Evolutionary conservation across 2,113 vertebrate species (phyloP), one percentile per base, ranked within the genome.

Genomic region (Oryzias melastigma): DNA sequence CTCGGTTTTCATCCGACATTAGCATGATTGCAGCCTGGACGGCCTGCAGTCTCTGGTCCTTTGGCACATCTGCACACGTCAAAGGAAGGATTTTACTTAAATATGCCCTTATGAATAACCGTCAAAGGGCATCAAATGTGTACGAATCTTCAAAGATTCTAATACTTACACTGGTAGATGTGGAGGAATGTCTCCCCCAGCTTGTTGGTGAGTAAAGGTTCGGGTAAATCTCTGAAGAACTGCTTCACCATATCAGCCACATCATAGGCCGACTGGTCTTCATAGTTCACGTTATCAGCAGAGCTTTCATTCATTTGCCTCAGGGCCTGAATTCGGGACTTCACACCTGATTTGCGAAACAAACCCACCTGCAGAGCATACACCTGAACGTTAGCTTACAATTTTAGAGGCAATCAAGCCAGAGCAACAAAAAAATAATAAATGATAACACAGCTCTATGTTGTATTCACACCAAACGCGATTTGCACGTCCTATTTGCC

Each of bases 231-330:
- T 59, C 97, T 92, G 90, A 99, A 98, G 83, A 99, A 99, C 71
- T 98, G 97, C 64, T 99, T 99, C 52, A 98, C 94, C 97, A 99
- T 98, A 71, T 99, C 97, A 0, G 97, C 97, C 73, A 99, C 96
- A 16, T 99, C 97, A 0, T 99, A 99, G 0, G 97, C 96, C 0
- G 96, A 99, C 73, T 99, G 97, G 56, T 97, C 97, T 41, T 98
- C 95, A 14, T 99, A 99, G 89, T 74, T 93, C 68, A 98, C 95
- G 0, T 95, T 92, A 49, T 96, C 95, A 7, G 97, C 94, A 58
- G 92, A 96, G 76, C 42, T 93, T 84, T 99, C 97, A 0, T 97
- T 98, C 95, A 99, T 94, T 73, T 96, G 96, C 20, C 97, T 92
- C 3, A 99, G 87, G 50, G 95, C 93, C 44, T 96, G 96, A 85